Percentiles rank a stretch among this genome's conserved stretches.
These are phyloP conservation scores for Octodonta nipae DNA, from an alignment of 2,888 invertebrate genomes.

Conservation along the genomic window DNA sequence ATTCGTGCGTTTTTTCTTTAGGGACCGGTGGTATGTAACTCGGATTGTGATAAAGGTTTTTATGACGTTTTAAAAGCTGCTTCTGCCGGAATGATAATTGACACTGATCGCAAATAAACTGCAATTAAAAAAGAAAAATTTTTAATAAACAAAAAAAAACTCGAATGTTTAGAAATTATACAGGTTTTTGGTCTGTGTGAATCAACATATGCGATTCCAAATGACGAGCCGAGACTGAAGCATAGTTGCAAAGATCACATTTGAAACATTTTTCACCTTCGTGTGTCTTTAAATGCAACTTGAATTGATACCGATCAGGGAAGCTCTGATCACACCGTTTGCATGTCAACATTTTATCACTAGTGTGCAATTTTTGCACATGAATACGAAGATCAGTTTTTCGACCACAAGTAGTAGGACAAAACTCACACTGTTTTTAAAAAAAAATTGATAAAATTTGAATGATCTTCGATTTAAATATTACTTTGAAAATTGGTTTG, in stretches of 20 bases:
- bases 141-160: too few species aligned
- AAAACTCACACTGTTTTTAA: slow-evolving; percentile 83
- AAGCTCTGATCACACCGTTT: slow-evolving; percentile 78
- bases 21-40: slow-evolving; percentile 77
- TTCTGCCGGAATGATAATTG: slow-evolving; percentile 81
- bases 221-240: slow-evolving; percentile 82
- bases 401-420: slow-evolving; percentile 90
- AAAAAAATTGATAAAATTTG: too few species aligned
- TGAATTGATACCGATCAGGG: slow-evolving; percentile 78
- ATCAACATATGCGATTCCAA: slow-evolving; percentile 89
- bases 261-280: slow-evolving; percentile 95
- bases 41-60: slow-evolving; percentile 85
- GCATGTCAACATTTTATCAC: slow-evolving; percentile 81
- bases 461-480: too few species aligned
- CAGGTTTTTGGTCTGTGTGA: slow-evolving; percentile 92
- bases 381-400: slow-evolving; percentile 93
- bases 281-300: slow-evolving; percentile 69
- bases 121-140: too few species aligned
- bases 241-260: slow-evolving; percentile 86
- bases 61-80: slow-evolving; percentile 77
- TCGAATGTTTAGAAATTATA: too few species aligned
- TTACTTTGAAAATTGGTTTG: slow-evolving; percentile 21
- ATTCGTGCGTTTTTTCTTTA: slow-evolving; percentile 78
- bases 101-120: slow-evolving; percentile 74
- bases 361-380: slow-evolving; percentile 88